Base-by-base conservation (phyloP, 2,113 vertebrate genomes). In the Chloroceryle aenea region DNA sequence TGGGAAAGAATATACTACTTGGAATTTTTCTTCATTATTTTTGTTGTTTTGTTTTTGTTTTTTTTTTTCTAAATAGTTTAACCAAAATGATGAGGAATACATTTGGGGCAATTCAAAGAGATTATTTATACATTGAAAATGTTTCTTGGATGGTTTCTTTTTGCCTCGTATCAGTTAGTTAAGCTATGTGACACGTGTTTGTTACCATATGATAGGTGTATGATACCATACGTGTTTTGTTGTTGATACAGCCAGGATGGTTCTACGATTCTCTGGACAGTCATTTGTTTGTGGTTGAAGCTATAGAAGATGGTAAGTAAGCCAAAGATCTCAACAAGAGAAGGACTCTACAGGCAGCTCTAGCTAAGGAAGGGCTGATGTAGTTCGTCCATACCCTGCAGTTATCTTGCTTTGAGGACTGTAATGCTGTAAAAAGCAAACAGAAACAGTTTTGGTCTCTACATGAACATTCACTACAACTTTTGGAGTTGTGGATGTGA, bases 31-130 rank as follows among this genome's bases (percentile, higher is more conserved):
- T 21, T 59, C 53, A 40, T 58, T 69, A 23, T 38, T 56, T 48
- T 25, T 61, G 14, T 12, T 4, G 0, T 0, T 18, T 58, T 69
- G 20, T 38, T 56, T 48, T 25, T 61, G 14, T 12, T 4, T 0
- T 0, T 18, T 27, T 73, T 67, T 56, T 74, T 6, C 47, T 68
- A 47, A 61, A 61, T 34, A 21, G 36, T 58, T 80, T 50, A 23
- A 76, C 32, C 38, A 59, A 32, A n/a, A 50, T 64, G 29, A 64
- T 64, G 42, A 63, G 63, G 40, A 27, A 87, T 52, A 71, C 43
- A 64, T 69, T 29, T 23, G 36, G 34, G 8, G 27, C 82, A 30
- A 82, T 77, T 58, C 32, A 64, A 71, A 77, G 52, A 23, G 59
- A 32, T 6, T 29, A 55, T 26, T 47, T 55, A 55, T 26, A 81